Base-by-base conservation (phyloP, 2,888 invertebrate genomes). In the Mimas tiliae region DNA sequence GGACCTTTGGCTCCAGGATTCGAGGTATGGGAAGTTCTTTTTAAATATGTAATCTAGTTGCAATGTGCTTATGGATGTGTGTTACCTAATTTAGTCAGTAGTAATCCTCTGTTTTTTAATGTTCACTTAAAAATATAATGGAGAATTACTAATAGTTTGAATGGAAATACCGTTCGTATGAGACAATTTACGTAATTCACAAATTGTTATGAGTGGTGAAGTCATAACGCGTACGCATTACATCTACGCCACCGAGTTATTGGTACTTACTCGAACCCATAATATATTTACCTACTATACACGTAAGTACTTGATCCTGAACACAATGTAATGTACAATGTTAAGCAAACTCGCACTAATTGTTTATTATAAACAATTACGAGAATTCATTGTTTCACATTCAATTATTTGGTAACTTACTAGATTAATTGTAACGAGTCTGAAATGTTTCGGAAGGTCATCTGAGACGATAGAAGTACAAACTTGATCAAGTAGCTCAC, bases 1-100 rank as follows among this genome's bases (percentile, higher is more conserved):
- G 82, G 97, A 97, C 72, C 94, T 97, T 3, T 97, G 97, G 97
- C 94, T 97, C 50, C 96, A 96, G 69, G 95, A 95, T 69, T 94
- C 95, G 64, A 95, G 95, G 95, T 95, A 86, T 58, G 62, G 52
- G 9, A 7, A 4, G 19, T 1, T 16, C n/a, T 14, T 16, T 16
- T 14, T 38, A 58, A 0, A 19, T 55, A 34, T 42, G 19, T 38
- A 42, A 42, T 19, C 11, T 42, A 42, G 58, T 12, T 38, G 42
- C 55, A 55, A 42, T 58, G 58, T 58, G 58, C 58, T 58, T 58
- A 0, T 55, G 11, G 6, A 38, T 55, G 55, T 55, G 3, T 38
- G 38, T 19, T 9, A 42, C 19, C 4, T 19, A 58, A 38, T 12
- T 6, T 14, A 34, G 14, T 53, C n/a, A 42, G 42, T 19, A 42